phyloP scores from a whole-genome alignment of 2,888 invertebrate species.

The Augiades crinisus region DNA sequence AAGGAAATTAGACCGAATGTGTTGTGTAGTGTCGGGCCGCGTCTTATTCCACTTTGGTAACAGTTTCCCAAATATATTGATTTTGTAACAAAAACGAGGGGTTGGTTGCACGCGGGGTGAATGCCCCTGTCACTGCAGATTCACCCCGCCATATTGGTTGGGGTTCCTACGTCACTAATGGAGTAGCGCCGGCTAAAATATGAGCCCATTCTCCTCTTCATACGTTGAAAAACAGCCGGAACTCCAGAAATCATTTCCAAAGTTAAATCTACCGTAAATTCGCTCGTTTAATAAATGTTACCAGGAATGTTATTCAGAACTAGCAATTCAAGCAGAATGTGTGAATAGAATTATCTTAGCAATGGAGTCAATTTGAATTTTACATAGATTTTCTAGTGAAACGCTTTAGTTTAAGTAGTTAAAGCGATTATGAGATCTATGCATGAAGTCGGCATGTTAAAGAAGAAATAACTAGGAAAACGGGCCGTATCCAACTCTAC shows the following conservation, averaged over 20 bases:
- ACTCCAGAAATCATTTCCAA: conserved; percentile 48
- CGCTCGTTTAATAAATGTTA: conserved; percentile 36
- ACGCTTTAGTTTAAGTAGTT: background rate
- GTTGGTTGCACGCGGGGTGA: conserved; percentile 74
- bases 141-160: conserved; percentile 68
- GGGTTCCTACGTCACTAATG: conserved; percentile 74
- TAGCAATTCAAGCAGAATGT: conserved; percentile 15
- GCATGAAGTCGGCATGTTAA: background rate
- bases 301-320: conserved; percentile 30
- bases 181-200: conserved; percentile 73
- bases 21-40: background rate
- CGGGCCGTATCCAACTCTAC: background rate
- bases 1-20: background rate
- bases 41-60: conserved; percentile 51
- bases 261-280: conserved; percentile 43
- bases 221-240: conserved; percentile 62
- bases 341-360: conserved; percentile 16
- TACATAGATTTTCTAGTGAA: conserved; percentile 6
- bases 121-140: conserved; percentile 78
- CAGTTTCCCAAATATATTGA: conserved; percentile 73
- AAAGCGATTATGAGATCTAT: background rate
- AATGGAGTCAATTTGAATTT: conserved; percentile 7
- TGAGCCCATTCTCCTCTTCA: conserved; percentile 64
- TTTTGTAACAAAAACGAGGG: conserved; percentile 80
- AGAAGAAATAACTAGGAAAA: background rate